Evolutionary conservation across 2,113 vertebrate species (phyloP).

Genomic region (Taurulus bubalis): DNA sequence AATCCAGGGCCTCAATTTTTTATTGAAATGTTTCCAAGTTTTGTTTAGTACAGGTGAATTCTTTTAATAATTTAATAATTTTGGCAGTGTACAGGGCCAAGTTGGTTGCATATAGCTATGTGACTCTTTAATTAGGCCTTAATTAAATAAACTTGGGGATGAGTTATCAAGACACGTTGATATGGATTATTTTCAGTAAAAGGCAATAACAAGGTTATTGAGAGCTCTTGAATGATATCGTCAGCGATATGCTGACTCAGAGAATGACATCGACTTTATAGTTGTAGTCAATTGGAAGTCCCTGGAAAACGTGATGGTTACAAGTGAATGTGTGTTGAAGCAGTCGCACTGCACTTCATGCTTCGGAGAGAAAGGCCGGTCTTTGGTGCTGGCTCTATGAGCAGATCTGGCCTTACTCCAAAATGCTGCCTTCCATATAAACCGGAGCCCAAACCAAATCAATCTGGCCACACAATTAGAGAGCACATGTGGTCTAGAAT

Average conservation of each 20-base stretch:
- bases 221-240: not conserved
- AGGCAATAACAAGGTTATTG: not conserved
- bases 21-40: not conserved
- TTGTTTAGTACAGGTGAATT: not conserved
- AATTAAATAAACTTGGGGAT: not conserved
- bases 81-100: not conserved
- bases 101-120: not conserved
- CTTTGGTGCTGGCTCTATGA: not conserved
- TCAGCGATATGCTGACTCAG: not conserved
- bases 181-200: not conserved
- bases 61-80: not conserved
- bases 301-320: not conserved
- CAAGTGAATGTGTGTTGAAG: not conserved
- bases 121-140: no score
- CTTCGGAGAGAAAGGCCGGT: not conserved
- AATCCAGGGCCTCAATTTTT: not conserved
- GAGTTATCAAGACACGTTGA: not conserved
- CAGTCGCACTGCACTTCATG: not conserved
- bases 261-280: not conserved
- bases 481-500: conserved; percentile 33
- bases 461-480: conserved; percentile 39
- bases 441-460: conserved; percentile 20
- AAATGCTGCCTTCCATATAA: not conserved
- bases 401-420: conserved; percentile 16
- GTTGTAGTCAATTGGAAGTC: not conserved